Evolutionary conservation across 1,140 invertebrate genomes (phyloP).

Genomic region (Solen grandis): DNA sequence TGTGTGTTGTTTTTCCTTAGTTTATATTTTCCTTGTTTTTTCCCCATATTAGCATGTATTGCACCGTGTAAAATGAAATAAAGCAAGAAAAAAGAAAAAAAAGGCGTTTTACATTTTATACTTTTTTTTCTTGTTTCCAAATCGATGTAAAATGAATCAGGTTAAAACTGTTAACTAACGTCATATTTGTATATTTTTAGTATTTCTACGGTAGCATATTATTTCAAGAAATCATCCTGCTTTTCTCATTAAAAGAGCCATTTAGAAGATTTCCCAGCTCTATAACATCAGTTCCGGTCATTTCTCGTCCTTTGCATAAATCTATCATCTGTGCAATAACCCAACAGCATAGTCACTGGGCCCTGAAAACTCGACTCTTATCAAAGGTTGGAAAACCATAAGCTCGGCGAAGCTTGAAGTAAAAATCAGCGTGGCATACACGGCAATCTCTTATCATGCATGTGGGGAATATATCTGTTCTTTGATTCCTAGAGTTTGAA

Average conservation of each 20-base stretch:
- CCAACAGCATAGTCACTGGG: background rate
- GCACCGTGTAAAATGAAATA: no score
- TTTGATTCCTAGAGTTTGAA: background rate
- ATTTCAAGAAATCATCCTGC: no score
- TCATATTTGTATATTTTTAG: no score
- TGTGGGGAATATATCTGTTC: constrained; percentile 36
- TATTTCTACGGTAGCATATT: no score
- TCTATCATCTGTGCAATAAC: constrained; percentile 5
- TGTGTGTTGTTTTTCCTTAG: no score
- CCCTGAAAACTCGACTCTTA: background rate
- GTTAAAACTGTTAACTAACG: no score
- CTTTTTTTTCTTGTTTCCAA: no score
- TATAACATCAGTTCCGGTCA: constrained; percentile 32
- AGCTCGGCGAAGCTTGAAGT: constrained; percentile 18
- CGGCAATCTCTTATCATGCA: constrained; percentile 22
- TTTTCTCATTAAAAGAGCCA: constrained; percentile 13
- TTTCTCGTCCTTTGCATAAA: constrained; percentile 14
- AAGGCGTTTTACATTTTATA: no score
- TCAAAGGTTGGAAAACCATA: constrained; percentile 12
- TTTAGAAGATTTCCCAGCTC: constrained; percentile 6
- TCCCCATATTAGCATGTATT: no score
- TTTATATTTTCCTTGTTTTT: no score
- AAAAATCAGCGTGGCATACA: background rate
- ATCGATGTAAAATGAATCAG: no score
- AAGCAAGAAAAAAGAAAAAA: no score